A percentile compares a stretch with the other conserved stretches of the same genome.
phyloP scores from a whole-genome alignment of 2,888 invertebrate genomes.

The Drosophila pegasa region DNA sequence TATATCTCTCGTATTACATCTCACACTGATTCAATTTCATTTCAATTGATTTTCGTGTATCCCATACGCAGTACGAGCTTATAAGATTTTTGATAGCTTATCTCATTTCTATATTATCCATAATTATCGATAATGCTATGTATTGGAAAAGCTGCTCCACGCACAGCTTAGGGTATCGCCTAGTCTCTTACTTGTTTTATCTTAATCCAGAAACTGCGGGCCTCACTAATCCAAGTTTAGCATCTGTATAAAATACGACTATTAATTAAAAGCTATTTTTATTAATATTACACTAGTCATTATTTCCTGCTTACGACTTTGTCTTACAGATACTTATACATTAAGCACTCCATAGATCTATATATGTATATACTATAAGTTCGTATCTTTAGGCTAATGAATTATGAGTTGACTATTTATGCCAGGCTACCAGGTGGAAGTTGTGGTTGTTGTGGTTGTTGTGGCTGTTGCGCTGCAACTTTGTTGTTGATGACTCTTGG shows the following conservation, averaged over 20 bases:
- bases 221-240: not conserved
- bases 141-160: no score
- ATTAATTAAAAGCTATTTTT: not conserved
- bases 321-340: not conserved
- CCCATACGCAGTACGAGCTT: no score
- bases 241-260: not conserved
- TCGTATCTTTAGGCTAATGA: conserved; percentile 10
- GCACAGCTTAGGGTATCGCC: no score
- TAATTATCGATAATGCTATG: no score
- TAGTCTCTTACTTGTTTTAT: not conserved
- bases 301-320: not conserved
- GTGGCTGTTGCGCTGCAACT: conserved; percentile 17
- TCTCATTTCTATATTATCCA: no score
- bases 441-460: not conserved
- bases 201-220: not conserved
- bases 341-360: not conserved
- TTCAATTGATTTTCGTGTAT: no score
- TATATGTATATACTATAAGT: not conserved
- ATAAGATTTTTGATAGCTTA: no score
- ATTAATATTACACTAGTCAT: not conserved
- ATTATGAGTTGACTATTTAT: conserved; percentile 11
- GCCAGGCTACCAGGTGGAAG: conserved; percentile 26
- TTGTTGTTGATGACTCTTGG: conserved; percentile 22
- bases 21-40: no score
- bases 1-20: conserved; percentile 1